Evolutionary conservation across 2,888 invertebrate genomes (phyloP), one percentile per base, ranked within the genome.

Genomic region (Papilio gigon): DNA sequence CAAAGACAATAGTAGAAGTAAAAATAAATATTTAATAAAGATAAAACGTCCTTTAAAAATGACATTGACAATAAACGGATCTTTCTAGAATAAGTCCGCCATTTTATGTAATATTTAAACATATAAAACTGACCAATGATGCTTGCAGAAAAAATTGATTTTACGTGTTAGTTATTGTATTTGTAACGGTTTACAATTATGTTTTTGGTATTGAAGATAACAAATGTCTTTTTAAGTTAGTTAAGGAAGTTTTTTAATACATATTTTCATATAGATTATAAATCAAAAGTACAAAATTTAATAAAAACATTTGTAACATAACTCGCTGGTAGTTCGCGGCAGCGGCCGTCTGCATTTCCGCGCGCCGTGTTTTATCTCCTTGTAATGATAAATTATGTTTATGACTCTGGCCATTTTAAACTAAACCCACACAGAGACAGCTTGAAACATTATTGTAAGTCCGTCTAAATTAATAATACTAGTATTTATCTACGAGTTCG

Each of bases 341-440:
- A 14, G 33, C 8, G 17, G 27, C 30, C 9, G 56, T 9, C 56
- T 56, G 56, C 56, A 56, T 30, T 56, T 56, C 56, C 56, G 56
- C 17, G 30, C 56, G 30, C 30, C 17, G 1, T n/a, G n/a, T 30
- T 56, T 33, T 27, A 56, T 56, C 30, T 56, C 56, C 30, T 8
- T 44, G 44, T 44, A 44, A 56, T 56, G 56, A 56, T 56, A 30
- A 56, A 56, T 56, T 2, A 17, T 58, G 17, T 30, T 58, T 58
- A 58, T 58, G 30, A 30, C n/a, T 58, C 56, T 33, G 17, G 9
- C 33, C 17, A 58, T 56, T 40, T 40, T 44, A 44, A 44, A 44
- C 44, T 44, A 44, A 20, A 44, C 44, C 44, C 20, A 44, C 20
- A 44, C 11, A 44, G 11, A 44, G 20, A 44, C 44, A 22, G 11